Base-by-base conservation (phyloP, 92 coral and sea anemone genomes). In the Siderastrea siderea region DNA sequence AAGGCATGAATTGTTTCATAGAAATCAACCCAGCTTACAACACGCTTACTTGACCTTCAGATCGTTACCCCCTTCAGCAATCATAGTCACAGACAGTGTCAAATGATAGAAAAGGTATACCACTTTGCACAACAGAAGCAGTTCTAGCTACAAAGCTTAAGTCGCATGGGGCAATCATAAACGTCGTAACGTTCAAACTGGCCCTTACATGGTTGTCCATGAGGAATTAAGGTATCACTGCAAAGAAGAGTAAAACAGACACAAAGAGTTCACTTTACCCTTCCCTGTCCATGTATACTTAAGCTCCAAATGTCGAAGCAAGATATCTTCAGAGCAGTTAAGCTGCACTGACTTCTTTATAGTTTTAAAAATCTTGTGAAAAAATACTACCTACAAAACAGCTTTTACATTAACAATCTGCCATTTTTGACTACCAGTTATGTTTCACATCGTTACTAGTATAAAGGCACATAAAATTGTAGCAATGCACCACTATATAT, bases 291-390 rank as follows among this genome's bases (percentile, higher is more conserved):
- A 15, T 10, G 47, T 13, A 62, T 82, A 82, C 86, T 82, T 82
- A 82, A 82, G 86, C 86, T 82, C 86, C 86, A 47, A 5, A 82
- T 68, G 54, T 43, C 16, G 86, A 82, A 82, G 86, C 86, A 82
- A 54, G 74, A 17, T 68, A 57, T 70, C 68, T 54, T 82, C 68
- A 71, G 68, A 11, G n/a, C 86, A 70, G 86, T 70, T 47, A 70
- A 54, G 58, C 86, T 53, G 65, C 46, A 57, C 86, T 82, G 78
- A n/a, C 13, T 38, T 44, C 1, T 51, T 8, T 69, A 78, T 16
- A 57, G 14, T 26, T 69, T 77, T 82, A 67, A 82, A 82, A 82
- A 82, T 43, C 55, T 70, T 45, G 68, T 82, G 17, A 68, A 82
- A 80, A 82, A 62, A 82, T 70, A 70, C 69, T 70, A 55, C 6